Conservation (phyloP, 2,113 vertebrate genomes). For the Gambusia holbrooki region DNA sequence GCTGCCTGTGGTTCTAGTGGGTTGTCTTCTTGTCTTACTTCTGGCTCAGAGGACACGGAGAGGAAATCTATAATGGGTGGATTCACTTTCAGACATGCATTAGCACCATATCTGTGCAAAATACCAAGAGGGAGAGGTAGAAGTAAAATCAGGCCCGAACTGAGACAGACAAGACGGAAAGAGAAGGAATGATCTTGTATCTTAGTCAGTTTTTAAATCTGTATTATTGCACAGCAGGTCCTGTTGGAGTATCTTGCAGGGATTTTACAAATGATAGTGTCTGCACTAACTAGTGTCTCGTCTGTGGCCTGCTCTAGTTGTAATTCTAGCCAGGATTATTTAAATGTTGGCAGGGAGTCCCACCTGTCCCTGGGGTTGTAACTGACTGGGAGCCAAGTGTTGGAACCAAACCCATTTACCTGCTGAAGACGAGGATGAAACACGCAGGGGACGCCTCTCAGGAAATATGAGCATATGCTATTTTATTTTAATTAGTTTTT, state of each 20-base stretch:
- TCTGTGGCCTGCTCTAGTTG: slow-evolving; percentile 15
- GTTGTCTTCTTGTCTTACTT: slow-evolving; percentile 53
- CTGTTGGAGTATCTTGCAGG: background rate
- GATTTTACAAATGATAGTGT: background rate
- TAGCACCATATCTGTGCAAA: background rate
- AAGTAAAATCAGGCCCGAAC: background rate
- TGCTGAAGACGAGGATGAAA: background rate
- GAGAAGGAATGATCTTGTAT: background rate
- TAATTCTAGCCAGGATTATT: slow-evolving; percentile 3
- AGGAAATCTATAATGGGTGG: slow-evolving; percentile 46
- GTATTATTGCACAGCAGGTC: background rate
- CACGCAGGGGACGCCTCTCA: background rate
- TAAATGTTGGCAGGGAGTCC: background rate
- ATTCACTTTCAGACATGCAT: slow-evolving; percentile 39
- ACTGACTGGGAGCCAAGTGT: slow-evolving; percentile 6
- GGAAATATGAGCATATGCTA: background rate
- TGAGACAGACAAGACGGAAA: background rate
- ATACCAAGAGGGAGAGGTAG: background rate
- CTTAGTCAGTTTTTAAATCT: background rate
- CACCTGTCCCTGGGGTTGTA: slow-evolving; percentile 49
- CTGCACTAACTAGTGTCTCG: slow-evolving; percentile 3
- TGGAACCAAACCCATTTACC: slow-evolving; percentile 29
- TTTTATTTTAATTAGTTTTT: too few species aligned
- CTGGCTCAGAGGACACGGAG: slow-evolving; percentile 25
- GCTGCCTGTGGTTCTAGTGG: slow-evolving; percentile 27